Base-by-base conservation (phyloP, 2,797 vertebrate species). In the Neosilurus hyrtlii region DNA sequence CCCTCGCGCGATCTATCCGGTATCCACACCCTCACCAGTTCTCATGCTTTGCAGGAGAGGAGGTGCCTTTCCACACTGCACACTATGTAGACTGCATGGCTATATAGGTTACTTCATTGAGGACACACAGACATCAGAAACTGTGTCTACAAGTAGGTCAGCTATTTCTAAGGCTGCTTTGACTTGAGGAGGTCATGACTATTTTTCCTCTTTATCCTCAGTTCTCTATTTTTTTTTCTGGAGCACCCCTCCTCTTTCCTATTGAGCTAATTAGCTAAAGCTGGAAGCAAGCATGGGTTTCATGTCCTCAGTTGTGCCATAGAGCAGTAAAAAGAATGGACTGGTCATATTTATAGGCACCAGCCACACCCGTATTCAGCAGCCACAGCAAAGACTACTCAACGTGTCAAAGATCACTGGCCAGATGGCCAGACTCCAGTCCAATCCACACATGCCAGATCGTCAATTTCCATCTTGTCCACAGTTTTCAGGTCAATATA, bases 71-170 rank as follows among this genome's bases (percentile, higher is more conserved):
- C 61, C 26, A 20, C 73, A 67, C 82, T 82, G 65, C 62, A 61
- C 49, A 43, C 80, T 79, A 82, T 88, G 89, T 83, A 61, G 89
- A 88, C 83, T 88, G 85, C 85, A 89, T 85, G 71, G 82, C 85
- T 94, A 95, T 94, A 88, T 95, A 94, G 95, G 95, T 94, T 95
- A 94, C 87, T 90, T 90, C 92, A 92, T 92, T 86, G 86, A 95
- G 93, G 92, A 93, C 92, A 93, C 88, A 88, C 88, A 84, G 87
- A 89, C 87, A 88, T 89, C 91, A 8, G 88, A 94, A 91, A 92
- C 89, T 91, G 90, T 93, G 88, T 93, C 93, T 91, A 91, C 91
- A 96, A 96, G 92, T 96, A 92, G 93, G 95, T 89, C 95, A 95
- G 92, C 93, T 95, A 95, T 95, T 95, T 95, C 92, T 90, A 93